A percentile compares a stretch with the other conserved stretches of the same genome.
phyloP scores from a whole-genome alignment of 2,113 vertebrate species.

The Natator depressus region DNA sequence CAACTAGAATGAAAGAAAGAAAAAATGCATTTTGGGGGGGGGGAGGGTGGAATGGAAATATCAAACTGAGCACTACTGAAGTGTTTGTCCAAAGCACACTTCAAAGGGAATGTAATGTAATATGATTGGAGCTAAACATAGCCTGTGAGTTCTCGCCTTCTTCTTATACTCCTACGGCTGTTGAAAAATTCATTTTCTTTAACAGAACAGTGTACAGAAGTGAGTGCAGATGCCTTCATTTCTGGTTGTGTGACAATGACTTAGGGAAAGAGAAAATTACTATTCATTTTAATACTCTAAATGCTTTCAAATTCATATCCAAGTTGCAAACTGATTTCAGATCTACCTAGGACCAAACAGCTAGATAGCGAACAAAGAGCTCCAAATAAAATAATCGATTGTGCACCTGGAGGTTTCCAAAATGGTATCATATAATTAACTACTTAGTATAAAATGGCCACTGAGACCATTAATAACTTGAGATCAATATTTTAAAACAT shows the following conservation, averaged over 20 bases:
- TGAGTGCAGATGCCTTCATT: background rate
- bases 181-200: background rate
- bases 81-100: background rate
- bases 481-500: constrained; percentile 34
- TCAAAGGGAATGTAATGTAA: background rate
- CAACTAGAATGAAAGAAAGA: background rate
- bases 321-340: constrained; percentile 8
- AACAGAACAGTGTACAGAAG: background rate
- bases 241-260: background rate
- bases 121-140: background rate
- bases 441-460: constrained; percentile 31
- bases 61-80: background rate
- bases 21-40: background rate
- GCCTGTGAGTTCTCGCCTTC: background rate
- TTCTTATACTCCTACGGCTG: background rate
- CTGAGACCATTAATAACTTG: constrained; percentile 27
- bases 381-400: constrained; percentile 50
- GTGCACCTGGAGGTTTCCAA: no score
- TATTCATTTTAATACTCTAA: background rate
- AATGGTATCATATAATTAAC: constrained; percentile 25
- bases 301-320: constrained; percentile 29
- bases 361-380: constrained; percentile 31
- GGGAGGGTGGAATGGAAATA: background rate
- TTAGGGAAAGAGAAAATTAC: background rate
- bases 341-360: background rate